Conservation (phyloP, 1,140 invertebrate species). For the Bacillus rossius region DNA sequence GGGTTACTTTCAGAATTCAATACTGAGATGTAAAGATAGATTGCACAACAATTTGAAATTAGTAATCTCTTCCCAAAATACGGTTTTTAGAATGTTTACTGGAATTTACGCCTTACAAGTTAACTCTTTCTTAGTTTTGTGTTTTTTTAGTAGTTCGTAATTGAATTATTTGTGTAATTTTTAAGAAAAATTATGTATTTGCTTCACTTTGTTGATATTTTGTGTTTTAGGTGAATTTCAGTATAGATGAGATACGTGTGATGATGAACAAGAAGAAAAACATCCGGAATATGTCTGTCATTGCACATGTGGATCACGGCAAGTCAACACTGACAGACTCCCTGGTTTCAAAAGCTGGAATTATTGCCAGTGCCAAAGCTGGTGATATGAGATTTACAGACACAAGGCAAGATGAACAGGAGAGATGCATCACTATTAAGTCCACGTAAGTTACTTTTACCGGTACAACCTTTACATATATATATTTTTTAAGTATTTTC, state of each 20-base stretch:
- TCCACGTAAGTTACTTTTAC: slow-evolving; percentile 78
- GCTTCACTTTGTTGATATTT: slow-evolving; percentile 23
- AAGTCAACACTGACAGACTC: slow-evolving; percentile 99
- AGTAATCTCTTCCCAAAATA: background rate
- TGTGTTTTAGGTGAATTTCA: slow-evolving; percentile 94
- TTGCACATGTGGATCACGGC: slow-evolving; percentile 99
- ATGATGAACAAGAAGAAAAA: slow-evolving; percentile 99
- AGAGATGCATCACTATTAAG: slow-evolving; percentile 99
- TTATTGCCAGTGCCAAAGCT: slow-evolving; percentile 97
- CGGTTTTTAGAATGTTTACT: background rate
- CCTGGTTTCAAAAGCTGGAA: slow-evolving; percentile 98
- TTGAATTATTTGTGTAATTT: slow-evolving; percentile 34
- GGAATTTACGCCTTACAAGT: background rate
- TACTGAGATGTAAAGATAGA: background rate
- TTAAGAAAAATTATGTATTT: background rate
- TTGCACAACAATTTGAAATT: slow-evolving; percentile 4
- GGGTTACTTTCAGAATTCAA: background rate
- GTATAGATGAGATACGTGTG: slow-evolving; percentile 97
- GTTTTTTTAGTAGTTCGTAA: background rate
- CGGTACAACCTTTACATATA: background rate
- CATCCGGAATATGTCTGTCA: slow-evolving; percentile 99
- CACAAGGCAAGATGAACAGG: slow-evolving; percentile 98
- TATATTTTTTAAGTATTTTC: no score
- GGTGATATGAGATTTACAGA: slow-evolving; percentile 99
- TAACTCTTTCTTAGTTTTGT: background rate